Conservation (phyloP, 2,797 vertebrate species). For the Sternarchorhynchus goeldii region DNA sequence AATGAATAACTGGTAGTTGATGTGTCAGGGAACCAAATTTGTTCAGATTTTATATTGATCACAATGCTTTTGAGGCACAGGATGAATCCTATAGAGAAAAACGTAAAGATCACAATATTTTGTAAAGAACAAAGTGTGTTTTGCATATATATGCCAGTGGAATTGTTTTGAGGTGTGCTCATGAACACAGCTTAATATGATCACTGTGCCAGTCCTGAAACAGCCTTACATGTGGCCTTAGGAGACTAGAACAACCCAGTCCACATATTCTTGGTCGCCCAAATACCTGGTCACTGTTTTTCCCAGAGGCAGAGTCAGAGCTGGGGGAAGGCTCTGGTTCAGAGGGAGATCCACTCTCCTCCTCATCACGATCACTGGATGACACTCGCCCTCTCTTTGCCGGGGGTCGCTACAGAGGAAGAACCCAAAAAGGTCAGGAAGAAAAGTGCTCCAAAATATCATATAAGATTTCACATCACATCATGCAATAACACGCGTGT, state of each 20-base stretch:
- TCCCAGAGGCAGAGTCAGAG: slow-evolving; percentile 88
- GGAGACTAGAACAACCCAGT: not conserved
- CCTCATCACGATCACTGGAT: slow-evolving; percentile 84
- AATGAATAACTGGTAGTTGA: too few species aligned
- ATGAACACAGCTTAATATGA: too few species aligned
- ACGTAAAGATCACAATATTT: too few species aligned
- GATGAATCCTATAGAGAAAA: too few species aligned
- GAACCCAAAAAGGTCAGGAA: not conserved
- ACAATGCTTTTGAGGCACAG: too few species aligned
- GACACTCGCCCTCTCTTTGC: slow-evolving; percentile 83
- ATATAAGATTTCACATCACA: not conserved
- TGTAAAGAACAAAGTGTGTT: too few species aligned
- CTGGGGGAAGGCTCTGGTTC: slow-evolving; percentile 89
- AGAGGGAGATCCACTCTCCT: slow-evolving; percentile 84
- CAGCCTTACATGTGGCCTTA: too few species aligned
- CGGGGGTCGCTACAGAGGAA: slow-evolving; percentile 65
- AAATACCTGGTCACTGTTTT: slow-evolving; percentile 93
- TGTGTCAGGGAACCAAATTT: too few species aligned
- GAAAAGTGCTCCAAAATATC: not conserved
- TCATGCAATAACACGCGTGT: not conserved
- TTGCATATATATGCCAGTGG: too few species aligned
- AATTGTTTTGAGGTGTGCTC: too few species aligned
- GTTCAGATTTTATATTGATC: too few species aligned
- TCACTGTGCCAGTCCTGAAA: too few species aligned
- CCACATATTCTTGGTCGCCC: not conserved